phyloP scores from a whole-genome alignment of 2,113 vertebrate genomes.

The Buteo buteo region DNA sequence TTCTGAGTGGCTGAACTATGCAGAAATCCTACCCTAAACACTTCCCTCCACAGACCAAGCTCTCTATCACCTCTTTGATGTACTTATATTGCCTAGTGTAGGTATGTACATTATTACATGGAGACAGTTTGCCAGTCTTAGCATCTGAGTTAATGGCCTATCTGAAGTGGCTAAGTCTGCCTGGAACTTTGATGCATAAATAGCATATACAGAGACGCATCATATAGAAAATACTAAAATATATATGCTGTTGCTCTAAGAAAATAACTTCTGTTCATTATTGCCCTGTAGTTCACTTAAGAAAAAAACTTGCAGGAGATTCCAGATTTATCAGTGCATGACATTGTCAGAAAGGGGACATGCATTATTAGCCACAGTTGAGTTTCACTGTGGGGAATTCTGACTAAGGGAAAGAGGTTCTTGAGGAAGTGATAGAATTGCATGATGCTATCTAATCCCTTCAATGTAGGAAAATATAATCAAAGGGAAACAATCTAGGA shows the following conservation, averaged over 20 bases:
- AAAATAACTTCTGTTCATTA: not conserved
- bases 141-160: not conserved
- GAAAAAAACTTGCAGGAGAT: not conserved
- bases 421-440: not conserved
- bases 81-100: not conserved
- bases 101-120: not conserved
- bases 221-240: not conserved
- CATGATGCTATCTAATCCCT: not conserved
- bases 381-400: not conserved
- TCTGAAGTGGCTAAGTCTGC: not conserved
- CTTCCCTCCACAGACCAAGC: not conserved
- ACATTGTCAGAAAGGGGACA: not conserved
- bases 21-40: not conserved
- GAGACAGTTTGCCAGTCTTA: not conserved
- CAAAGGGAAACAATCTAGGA: not conserved
- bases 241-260: not conserved
- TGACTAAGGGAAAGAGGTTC: not conserved
- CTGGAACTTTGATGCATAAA: not conserved
- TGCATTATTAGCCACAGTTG: not conserved
- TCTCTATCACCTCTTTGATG: not conserved
- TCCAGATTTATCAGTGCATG: not conserved
- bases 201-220: not conserved
- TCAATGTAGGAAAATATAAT: not conserved
- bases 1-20: not conserved
- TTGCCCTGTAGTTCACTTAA: not conserved